Conservation (phyloP, 2,113 vertebrate species). For the Ctenomys sociabilis region DNA sequence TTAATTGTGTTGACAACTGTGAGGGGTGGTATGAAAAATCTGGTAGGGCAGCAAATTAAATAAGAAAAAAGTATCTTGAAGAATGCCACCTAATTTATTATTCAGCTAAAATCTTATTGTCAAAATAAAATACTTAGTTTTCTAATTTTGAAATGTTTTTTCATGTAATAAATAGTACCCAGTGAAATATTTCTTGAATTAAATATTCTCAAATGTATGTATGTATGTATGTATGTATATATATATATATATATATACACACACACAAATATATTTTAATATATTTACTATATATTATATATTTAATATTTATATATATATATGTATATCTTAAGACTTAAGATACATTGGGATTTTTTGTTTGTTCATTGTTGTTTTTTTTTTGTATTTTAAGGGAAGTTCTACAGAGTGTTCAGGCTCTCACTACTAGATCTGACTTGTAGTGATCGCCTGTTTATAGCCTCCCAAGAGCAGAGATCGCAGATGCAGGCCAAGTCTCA, state of each 20-base stretch:
- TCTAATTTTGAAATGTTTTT: constrained; percentile 34
- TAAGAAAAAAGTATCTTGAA: constrained; percentile 19
- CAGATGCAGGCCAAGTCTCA: no score
- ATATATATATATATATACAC: no score
- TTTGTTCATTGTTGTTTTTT: no score
- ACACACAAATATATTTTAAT: neutral
- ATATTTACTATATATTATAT: no score
- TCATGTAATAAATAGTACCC: neutral
- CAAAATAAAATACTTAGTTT: constrained; percentile 9
- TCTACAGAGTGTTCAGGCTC: no score
- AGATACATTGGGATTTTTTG: no score
- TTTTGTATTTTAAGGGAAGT: no score
- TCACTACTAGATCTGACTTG: no score
- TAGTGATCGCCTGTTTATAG: no score
- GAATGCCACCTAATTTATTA: neutral
- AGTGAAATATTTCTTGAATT: neutral
- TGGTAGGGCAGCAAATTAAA: neutral
- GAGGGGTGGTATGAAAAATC: neutral
- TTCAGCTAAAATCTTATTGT: neutral
- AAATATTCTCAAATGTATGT: neutral
- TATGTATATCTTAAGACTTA: neutral
- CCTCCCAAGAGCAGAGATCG: no score
- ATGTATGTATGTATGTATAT: no score
- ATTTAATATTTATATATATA: neutral
- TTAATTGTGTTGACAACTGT: neutral